phyloP scores from a whole-genome alignment of 2,888 invertebrate genomes.

The Bugula neritina region DNA sequence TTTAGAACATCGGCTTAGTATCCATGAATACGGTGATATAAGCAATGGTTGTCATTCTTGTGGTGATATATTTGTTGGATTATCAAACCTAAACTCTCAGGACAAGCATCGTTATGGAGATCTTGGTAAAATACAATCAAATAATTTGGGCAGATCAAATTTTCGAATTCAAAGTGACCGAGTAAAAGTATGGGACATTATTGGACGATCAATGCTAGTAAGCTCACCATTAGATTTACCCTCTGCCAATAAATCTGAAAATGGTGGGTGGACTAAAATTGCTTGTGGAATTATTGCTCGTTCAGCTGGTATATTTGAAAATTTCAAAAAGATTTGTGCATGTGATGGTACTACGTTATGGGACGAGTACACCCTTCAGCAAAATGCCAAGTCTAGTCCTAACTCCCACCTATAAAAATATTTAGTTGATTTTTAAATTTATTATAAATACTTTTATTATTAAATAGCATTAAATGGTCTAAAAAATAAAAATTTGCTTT shows the following conservation, averaged over 20 bases:
- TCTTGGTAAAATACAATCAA: conserved; percentile 63
- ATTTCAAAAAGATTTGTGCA: conserved; percentile 78
- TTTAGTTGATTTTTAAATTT: no score
- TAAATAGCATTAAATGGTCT: no score
- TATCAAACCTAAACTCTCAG: no score
- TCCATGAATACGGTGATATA: conserved; percentile 71
- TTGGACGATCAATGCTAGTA: conserved; percentile 67
- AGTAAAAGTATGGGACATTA: conserved; percentile 61
- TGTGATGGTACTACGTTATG: conserved; percentile 84
- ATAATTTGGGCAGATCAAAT: conserved; percentile 61
- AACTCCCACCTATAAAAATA: not conserved
- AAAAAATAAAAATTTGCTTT: no score
- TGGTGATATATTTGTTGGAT: not conserved
- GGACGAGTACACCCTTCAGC: conserved; percentile 62
- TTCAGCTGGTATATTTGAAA: conserved; percentile 78
- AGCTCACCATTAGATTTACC: conserved; percentile 42
- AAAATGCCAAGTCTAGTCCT: not conserved
- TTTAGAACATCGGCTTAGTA: conserved; percentile 57
- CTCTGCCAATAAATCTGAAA: not conserved
- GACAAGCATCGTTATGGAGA: not conserved
- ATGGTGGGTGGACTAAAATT: conserved; percentile 56
- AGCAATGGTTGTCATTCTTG: conserved; percentile 59
- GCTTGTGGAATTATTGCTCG: conserved; percentile 83
- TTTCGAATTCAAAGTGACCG: conserved; percentile 62
- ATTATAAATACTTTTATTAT: no score